phyloP scores from a whole-genome alignment of 2,888 invertebrate genomes.

The Hermaeophaga mercurialis region DNA sequence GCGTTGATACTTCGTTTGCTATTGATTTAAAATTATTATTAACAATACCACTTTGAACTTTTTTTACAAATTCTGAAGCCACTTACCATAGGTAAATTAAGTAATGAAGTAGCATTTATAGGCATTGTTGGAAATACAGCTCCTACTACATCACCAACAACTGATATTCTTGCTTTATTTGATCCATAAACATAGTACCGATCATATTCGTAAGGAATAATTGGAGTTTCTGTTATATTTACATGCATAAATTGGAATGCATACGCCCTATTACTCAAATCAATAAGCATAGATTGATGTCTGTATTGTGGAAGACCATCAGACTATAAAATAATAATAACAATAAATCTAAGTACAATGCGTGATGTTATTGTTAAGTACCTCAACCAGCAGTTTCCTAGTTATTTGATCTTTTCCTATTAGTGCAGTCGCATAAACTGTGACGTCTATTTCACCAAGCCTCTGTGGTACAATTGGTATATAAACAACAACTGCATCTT shows the following conservation, averaged over 20 bases:
- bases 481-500: constrained; percentile 82
- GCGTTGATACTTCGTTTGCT: too few species aligned
- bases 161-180: constrained; percentile 79
- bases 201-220: constrained; percentile 88
- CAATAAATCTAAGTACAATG: too few species aligned
- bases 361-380: too few species aligned
- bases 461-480: constrained; percentile 87
- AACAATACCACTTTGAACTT: too few species aligned
- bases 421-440: constrained; percentile 76
- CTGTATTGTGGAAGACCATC: constrained; percentile 92
- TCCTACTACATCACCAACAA: constrained; percentile 91
- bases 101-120: constrained; percentile 81
- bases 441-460: constrained; percentile 76
- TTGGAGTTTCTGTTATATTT: constrained; percentile 90
- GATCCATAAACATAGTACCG: constrained; percentile 93
- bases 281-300: constrained; percentile 89
- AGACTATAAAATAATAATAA: constrained; percentile 60
- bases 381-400: constrained; percentile 71
- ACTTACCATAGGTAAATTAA: constrained; percentile 74
- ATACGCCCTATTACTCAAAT: constrained; percentile 89
- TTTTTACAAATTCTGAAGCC: too few species aligned
- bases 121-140: constrained; percentile 93
- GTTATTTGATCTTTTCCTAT: constrained; percentile 75
- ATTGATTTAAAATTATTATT: too few species aligned
- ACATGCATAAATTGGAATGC: constrained; percentile 95